These are phyloP conservation scores for Harlomillsia oculata DNA, from an alignment of 1,140 invertebrate genomes.

Conservation along the genomic window DNA sequence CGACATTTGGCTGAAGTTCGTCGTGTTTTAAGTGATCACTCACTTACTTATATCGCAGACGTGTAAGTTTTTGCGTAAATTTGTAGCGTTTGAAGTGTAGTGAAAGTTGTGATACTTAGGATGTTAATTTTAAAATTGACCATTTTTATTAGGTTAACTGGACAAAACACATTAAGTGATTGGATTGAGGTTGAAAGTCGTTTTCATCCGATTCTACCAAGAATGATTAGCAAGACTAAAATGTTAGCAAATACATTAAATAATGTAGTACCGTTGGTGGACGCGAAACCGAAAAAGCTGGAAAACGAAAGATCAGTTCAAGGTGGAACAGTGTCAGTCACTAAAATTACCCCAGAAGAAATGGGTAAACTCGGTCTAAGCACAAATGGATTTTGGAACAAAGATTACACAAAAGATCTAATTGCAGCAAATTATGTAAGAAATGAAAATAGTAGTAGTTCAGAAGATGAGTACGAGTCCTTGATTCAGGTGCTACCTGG, in stretches of 20 bases:
- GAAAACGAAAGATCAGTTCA: not conserved
- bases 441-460: too few species aligned
- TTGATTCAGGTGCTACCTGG: too few species aligned
- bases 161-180: not conserved
- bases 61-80: conserved; percentile 4
- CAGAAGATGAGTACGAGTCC: too few species aligned
- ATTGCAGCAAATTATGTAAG: too few species aligned
- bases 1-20: conserved; percentile 25
- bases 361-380: too few species aligned
- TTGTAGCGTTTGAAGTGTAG: not conserved
- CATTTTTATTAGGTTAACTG: conserved; percentile 4
- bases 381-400: too few species aligned
- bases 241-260: not conserved
- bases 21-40: conserved; percentile 14
- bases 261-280: not conserved
- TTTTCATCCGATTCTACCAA: not conserved
- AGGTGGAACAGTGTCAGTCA: too few species aligned
- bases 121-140: not conserved
- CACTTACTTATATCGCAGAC: conserved; percentile 14
- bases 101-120: not conserved
- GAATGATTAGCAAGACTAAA: conserved; percentile 4
- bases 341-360: too few species aligned
- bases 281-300: not conserved
- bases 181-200: not conserved
- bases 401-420: too few species aligned